Evolutionary conservation across 2,888 invertebrate genomes (phyloP), one percentile per base, ranked within the genome.

Genomic region (Caenorhabditis japonica): DNA sequence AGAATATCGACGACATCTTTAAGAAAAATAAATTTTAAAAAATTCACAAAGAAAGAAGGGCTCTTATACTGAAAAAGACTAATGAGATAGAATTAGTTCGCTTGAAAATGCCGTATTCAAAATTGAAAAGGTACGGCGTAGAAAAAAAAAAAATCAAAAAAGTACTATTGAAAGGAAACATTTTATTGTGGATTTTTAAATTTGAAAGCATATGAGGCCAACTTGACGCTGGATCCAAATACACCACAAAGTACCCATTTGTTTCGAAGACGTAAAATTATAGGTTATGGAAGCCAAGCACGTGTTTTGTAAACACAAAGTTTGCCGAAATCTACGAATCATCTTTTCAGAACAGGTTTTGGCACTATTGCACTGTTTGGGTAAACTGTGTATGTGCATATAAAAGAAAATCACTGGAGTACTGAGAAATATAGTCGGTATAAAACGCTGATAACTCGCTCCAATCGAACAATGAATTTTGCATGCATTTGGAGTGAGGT

Each of bases 341-440:
- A 13, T 79, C 81, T 1, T 80, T 80, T 61, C 59, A 66, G 15
- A 83, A 81, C 43, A 72, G 81, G 15, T 83, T 81, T 58, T 59
- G 81, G 27, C 72, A 77, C 12, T 81, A 83, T 64, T 81, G 82
- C 19, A 82, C 83, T 8, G 81, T 83, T 39, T 83, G 82, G 82
- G 78, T 80, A 12, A 83, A 83, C 43, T 83, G 81, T 53, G 79
- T 79, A 44, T 56, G 76, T 52, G 17, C n/a, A n/a, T n/a, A n/a
- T n/a, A n/a, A n/a, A n/a, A n/a, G n/a, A n/a, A n/a, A n/a, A n/a
- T n/a, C n/a, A n/a, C n/a, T n/a, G n/a, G n/a, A n/a, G n/a, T n/a
- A n/a, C n/a, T n/a, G n/a, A n/a, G n/a, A n/a, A n/a, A n/a, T n/a
- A n/a, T n/a, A n/a, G n/a, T n/a, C n/a, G n/a, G n/a, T n/a, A n/a